These are phyloP conservation scores for Pelusios castaneus DNA, from an alignment of 2,113 vertebrate species.

Conservation along the genomic window DNA sequence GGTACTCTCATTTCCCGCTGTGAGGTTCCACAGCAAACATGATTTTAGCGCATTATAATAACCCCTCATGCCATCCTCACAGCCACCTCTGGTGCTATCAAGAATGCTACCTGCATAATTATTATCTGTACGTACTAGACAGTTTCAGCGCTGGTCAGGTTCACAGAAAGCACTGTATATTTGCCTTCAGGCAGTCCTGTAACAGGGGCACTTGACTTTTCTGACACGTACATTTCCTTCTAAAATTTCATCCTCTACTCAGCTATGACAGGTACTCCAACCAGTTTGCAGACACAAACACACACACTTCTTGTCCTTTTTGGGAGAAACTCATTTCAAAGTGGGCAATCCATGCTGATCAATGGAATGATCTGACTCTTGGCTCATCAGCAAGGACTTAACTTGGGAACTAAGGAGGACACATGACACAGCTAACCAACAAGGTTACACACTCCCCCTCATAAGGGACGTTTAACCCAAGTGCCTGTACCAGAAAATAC, in stretches of 20 bases:
- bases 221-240: neutral
- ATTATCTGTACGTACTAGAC: accelerated
- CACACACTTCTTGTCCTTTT: neutral
- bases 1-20: neutral
- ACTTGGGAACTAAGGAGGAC: neutral
- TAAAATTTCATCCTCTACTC: neutral
- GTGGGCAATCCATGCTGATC: slow-evolving; percentile 25
- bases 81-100: neutral
- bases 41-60: accelerated
- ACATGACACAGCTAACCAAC: neutral
- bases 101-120: neutral
- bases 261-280: neutral
- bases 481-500: slow-evolving; percentile 5
- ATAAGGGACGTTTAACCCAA: neutral
- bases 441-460: neutral
- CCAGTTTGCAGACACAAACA: neutral
- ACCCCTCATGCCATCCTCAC: neutral
- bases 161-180: neutral
- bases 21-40: neutral
- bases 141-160: neutral
- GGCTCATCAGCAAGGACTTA: slow-evolving; percentile 36
- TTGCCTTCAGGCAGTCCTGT: neutral
- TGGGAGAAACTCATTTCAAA: neutral
- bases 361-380: neutral
- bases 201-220: neutral